Evolutionary conservation across 2,113 vertebrate species (phyloP).

Genomic region (Montifringilla adamsi): DNA sequence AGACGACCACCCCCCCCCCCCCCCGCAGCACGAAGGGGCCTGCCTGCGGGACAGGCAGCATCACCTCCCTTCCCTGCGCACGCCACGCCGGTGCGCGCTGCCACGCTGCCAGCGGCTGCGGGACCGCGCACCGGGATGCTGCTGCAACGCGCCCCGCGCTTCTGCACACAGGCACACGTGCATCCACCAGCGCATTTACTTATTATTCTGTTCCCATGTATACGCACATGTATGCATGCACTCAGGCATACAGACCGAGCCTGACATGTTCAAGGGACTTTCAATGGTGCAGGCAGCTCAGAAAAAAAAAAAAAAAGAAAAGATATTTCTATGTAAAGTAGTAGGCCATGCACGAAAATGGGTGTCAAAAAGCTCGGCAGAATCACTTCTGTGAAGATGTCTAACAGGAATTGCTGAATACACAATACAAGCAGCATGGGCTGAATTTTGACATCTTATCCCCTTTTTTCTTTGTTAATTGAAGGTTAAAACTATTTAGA

Average conservation of each 20-base stretch:
- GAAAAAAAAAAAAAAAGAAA: background rate
- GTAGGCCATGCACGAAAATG: constrained; percentile 77
- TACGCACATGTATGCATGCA: rapidly evolving
- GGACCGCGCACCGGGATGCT: background rate
- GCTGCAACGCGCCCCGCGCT: background rate
- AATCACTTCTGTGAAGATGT: constrained; percentile 72
- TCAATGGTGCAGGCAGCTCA: constrained; percentile 67
- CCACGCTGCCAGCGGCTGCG: background rate
- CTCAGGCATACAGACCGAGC: too few relatives aligned
- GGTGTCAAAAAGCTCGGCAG: constrained; percentile 71
- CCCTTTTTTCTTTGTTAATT: background rate
- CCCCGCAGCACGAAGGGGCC: background rate
- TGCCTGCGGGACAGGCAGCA: background rate
- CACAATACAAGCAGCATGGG: constrained; percentile 61
- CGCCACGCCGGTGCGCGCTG: too few relatives aligned
- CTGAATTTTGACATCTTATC: constrained; percentile 48
- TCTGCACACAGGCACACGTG: rapidly evolving
- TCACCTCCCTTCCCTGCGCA: background rate
- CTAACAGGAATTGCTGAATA: constrained; percentile 73
- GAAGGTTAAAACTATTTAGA: background rate
- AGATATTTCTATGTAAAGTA: constrained; percentile 19
- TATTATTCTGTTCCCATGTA: rapidly evolving
- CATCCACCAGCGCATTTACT: rapidly evolving
- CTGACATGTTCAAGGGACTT: constrained; percentile 73
- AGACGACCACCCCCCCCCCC: background rate